Conservation (phyloP, 23 tunicate species). For the Styela plicata region DNA sequence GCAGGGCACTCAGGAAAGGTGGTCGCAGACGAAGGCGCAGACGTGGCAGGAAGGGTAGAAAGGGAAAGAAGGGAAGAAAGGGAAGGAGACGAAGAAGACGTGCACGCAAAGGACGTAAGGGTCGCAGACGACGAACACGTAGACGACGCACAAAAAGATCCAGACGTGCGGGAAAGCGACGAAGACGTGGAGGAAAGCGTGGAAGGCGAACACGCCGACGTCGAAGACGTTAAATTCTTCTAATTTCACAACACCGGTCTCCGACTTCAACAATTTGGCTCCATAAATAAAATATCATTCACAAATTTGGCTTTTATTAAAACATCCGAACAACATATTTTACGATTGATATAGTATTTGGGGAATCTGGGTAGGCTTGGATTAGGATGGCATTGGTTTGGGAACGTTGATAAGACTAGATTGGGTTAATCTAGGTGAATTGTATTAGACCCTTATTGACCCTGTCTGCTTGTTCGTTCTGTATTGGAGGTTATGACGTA, state of each 20-base stretch:
- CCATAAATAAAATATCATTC: background rate
- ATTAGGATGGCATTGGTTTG: background rate
- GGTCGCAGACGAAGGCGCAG: conserved; percentile 34
- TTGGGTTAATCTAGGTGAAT: too few species aligned
- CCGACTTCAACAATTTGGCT: background rate
- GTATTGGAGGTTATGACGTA: too few species aligned
- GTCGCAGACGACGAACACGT: conserved; percentile 26
- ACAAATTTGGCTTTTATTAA: background rate
- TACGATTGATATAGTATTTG: background rate
- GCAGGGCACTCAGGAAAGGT: background rate
- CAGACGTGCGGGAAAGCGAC: conserved; percentile 25
- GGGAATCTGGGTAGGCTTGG: background rate
- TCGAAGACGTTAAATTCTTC: conserved; percentile 33
- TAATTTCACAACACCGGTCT: background rate
- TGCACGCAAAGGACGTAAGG: conserved; percentile 14
- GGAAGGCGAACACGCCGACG: conserved; percentile 18
- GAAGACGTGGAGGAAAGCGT: conserved; percentile 21
- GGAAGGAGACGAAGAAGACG: conserved; percentile 31
- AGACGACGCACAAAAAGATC: conserved; percentile 25
- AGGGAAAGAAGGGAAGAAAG: conserved; percentile 41
- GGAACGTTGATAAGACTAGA: too few species aligned
- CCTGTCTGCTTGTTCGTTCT: too few species aligned
- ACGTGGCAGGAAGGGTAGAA: conserved; percentile 15
- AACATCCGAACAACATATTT: background rate
- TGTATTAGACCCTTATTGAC: too few species aligned